phyloP scores from a whole-genome alignment of 2,113 vertebrate species.

The Sylvilagus bachmani region DNA sequence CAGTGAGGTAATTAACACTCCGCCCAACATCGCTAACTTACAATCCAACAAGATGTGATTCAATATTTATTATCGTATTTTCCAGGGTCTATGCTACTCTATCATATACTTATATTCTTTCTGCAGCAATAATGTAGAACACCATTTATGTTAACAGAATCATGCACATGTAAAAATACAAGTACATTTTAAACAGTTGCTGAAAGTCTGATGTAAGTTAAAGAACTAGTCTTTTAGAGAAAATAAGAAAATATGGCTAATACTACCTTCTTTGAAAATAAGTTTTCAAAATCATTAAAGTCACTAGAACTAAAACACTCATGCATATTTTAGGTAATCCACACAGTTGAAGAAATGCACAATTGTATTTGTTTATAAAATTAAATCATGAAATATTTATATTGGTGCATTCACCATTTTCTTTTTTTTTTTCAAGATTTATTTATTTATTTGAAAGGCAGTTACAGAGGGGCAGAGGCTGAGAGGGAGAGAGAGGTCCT shows the following conservation, averaged over 20 bases:
- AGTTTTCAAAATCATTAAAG: conserved; percentile 23
- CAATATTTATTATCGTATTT: no score
- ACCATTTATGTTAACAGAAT: no score
- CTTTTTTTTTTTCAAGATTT: background rate
- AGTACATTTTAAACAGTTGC: background rate
- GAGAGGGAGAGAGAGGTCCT: no score
- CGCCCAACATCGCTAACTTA: no score
- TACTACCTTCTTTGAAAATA: background rate
- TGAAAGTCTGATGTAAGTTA: background rate
- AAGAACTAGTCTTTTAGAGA: background rate
- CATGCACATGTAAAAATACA: no score
- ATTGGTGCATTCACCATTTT: background rate
- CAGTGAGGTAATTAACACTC: no score
- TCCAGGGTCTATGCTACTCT: no score
- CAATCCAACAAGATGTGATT: no score
- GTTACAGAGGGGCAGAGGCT: no score
- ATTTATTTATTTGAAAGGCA: no score
- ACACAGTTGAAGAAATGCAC: background rate
- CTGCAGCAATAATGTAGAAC: no score
- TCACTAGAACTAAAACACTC: background rate
- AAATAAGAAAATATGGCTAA: conserved; percentile 21
- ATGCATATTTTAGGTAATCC: background rate
- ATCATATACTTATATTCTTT: no score
- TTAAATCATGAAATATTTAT: conserved; percentile 22
- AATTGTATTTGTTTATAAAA: background rate